Evolutionary conservation across 2,113 vertebrate genomes (phyloP).

Genomic region (Bolborhynchus lineola): DNA sequence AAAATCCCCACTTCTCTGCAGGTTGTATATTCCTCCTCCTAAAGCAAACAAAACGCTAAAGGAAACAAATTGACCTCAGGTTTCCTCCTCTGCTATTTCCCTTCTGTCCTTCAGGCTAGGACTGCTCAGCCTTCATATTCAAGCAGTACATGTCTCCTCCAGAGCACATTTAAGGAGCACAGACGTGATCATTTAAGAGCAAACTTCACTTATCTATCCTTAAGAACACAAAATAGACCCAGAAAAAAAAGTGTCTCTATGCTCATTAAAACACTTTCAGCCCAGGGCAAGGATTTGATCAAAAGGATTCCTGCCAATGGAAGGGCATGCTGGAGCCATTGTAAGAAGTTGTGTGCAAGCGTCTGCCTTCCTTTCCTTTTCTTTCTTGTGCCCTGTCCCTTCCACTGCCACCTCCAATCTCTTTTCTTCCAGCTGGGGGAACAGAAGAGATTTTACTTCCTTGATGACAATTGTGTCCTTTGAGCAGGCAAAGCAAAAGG

Average conservation of each 20-base stretch:
- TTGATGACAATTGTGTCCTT: conserved; percentile 63
- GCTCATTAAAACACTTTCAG: conserved; percentile 69
- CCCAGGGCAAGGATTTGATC: conserved; percentile 71
- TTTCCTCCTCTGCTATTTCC: conserved; percentile 30
- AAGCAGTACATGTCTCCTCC: background rate
- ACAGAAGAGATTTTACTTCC: conserved; percentile 69
- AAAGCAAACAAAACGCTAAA: background rate
- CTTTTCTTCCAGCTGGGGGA: conserved; percentile 62
- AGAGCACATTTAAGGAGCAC: conserved; percentile 24
- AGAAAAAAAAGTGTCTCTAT: conserved; percentile 57
- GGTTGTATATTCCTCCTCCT: background rate
- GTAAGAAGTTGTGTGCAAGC: conserved; percentile 58
- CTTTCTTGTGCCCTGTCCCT: conserved; percentile 71
- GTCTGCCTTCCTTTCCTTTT: conserved; percentile 55
- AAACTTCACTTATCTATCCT: conserved; percentile 61
- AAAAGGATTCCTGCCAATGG: conserved; percentile 66
- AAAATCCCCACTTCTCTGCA: background rate
- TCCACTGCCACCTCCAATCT: conserved; percentile 61
- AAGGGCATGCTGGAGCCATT: conserved; percentile 65
- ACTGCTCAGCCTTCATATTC: conserved; percentile 28
- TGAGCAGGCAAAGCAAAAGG: conserved; percentile 62
- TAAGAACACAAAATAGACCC: conserved; percentile 67
- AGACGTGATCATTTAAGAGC: conserved; percentile 40
- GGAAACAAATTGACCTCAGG: background rate
- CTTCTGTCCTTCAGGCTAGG: conserved; percentile 34